A percentile compares a stretch with the other conserved stretches of the same genome.
Conservation (phyloP, 2,113 vertebrate genomes). For the Phodopus roborovskii region DNA sequence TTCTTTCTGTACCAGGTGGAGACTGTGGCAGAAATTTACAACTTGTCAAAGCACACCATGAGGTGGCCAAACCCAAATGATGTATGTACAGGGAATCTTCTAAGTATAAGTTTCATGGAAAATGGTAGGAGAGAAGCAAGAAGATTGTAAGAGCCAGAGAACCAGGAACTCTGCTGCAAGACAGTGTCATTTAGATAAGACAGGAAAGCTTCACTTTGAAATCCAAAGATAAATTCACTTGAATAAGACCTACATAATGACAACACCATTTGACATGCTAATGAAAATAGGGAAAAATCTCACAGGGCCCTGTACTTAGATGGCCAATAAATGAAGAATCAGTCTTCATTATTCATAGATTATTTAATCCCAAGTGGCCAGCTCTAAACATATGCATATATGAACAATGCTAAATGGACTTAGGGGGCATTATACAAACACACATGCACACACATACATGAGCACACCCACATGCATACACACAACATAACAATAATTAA, state of each 20-base stretch:
- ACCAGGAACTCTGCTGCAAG: background rate
- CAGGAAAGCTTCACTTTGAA: background rate
- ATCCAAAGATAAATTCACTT: background rate
- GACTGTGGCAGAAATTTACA: background rate
- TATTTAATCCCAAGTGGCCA: background rate
- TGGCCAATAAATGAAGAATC: background rate
- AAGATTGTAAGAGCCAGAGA: background rate
- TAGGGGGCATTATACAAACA: background rate
- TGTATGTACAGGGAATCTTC: background rate
- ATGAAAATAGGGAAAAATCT: background rate
- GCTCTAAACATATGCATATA: background rate
- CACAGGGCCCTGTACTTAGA: background rate
- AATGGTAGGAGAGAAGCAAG: background rate
- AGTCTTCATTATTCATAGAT: background rate
- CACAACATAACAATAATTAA: background rate
- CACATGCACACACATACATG: background rate
- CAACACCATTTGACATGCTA: background rate
- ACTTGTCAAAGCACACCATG: background rate
- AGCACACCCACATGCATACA: background rate
- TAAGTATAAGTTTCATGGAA: background rate
- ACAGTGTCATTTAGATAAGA: background rate
- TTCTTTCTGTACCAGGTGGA: background rate
- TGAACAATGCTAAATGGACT: background rate
- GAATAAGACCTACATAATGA: background rate
- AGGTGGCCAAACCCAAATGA: no score